These are phyloP conservation scores for Sarcophaga variegata DNA, from an alignment of 2,888 invertebrate species.

Conservation along the genomic window DNA sequence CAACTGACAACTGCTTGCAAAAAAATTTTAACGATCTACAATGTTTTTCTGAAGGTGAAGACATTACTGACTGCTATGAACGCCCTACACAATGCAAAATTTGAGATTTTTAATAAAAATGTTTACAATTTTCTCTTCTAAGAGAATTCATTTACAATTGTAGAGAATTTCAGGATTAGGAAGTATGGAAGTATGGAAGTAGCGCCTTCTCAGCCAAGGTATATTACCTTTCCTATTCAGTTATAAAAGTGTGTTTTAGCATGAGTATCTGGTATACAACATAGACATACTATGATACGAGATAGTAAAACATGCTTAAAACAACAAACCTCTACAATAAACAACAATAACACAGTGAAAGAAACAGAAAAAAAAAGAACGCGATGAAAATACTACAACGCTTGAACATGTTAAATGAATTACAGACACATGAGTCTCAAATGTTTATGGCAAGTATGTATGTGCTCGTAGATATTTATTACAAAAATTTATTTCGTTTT, in stretches of 20 bases:
- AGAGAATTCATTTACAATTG: too few relatives aligned
- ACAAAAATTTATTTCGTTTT: too few relatives aligned
- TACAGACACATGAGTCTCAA: constrained; percentile 46
- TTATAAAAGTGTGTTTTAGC: neutral
- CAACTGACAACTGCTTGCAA: neutral
- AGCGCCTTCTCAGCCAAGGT: too few relatives aligned
- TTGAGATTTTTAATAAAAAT: too few relatives aligned
- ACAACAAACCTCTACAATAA: neutral
- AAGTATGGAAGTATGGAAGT: too few relatives aligned
- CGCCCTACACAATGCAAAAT: neutral
- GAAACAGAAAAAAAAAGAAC: neutral
- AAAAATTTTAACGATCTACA: neutral
- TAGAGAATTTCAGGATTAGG: too few relatives aligned
- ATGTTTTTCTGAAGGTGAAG: neutral
- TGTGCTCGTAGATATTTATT: too few relatives aligned
- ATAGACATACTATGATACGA: constrained; percentile 1
- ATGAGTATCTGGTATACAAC: constrained; percentile 12
- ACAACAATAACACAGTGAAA: neutral
- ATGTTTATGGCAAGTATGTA: constrained; percentile 17
- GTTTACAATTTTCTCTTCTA: too few relatives aligned
- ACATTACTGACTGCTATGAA: neutral
- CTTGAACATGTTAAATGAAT: constrained; percentile 53
- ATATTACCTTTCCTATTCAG: too few relatives aligned
- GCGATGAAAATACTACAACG: neutral
- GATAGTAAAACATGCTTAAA: constrained; percentile 20